These are phyloP conservation scores for Acanthopleura granulata DNA, from an alignment of 2,888 invertebrate species.

Conservation along the genomic window DNA sequence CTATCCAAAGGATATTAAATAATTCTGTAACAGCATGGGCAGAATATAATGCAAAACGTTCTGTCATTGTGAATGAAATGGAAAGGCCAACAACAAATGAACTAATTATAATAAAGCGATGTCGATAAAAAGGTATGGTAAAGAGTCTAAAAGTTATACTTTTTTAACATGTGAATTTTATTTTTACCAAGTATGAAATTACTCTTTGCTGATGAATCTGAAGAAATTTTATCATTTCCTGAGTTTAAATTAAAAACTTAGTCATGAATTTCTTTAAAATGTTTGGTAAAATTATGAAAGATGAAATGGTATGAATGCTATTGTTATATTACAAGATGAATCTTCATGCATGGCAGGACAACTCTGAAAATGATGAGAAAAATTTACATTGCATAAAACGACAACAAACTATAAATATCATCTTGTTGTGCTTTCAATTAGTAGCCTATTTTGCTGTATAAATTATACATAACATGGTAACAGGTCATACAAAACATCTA, in stretches of 20 bases:
- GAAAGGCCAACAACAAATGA: constrained; percentile 5
- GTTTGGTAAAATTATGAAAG: constrained; percentile 4
- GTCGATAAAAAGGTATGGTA: not conserved
- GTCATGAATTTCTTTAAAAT: not conserved
- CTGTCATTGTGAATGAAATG: constrained; percentile 9
- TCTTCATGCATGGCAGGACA: not conserved
- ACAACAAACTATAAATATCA: constrained; percentile 1
- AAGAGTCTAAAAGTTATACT: constrained; percentile 7
- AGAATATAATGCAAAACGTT: not conserved
- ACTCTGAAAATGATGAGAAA: not conserved
- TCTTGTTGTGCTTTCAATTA: not conserved
- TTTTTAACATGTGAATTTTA: not conserved
- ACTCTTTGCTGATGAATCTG: not conserved
- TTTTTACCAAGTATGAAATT: not conserved
- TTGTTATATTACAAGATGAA: not conserved
- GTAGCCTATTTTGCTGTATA: constrained; percentile 4
- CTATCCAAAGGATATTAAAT: constrained; percentile 6
- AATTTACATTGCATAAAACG: constrained; percentile 9
- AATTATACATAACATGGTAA: constrained; percentile 5
- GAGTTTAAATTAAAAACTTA: constrained; percentile 4
- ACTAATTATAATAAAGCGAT: constrained; percentile 5
- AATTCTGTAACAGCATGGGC: not conserved
- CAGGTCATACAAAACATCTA: constrained; percentile 35
- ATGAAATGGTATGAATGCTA: not conserved
- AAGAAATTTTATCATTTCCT: constrained; percentile 5